Conservation (phyloP, 1,140 invertebrate genomes). For the Papilio polytes region DNA sequence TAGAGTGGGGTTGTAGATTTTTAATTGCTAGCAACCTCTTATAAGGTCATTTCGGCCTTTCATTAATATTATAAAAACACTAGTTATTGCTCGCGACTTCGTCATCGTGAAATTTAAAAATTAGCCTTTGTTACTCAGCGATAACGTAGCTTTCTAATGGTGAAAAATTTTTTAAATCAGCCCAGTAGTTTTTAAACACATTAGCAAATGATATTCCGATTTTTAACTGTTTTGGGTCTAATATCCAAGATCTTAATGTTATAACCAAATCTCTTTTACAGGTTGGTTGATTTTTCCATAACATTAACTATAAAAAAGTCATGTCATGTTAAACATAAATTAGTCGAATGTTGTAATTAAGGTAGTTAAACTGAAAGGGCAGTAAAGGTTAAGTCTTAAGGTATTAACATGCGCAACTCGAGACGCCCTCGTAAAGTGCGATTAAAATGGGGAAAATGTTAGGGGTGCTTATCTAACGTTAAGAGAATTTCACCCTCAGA, state of each 20-base stretch:
- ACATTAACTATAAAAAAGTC: background rate
- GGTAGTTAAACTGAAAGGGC: constrained; percentile 22
- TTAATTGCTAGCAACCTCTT: background rate
- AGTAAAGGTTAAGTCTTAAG: constrained; percentile 22
- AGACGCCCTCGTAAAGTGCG: constrained; percentile 26
- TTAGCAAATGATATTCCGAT: no score
- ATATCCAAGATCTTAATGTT: background rate
- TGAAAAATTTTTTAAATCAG: no score
- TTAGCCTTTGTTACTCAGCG: no score
- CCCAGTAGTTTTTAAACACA: no score
- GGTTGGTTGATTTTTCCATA: no score
- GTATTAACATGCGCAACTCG: constrained; percentile 20
- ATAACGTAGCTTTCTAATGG: no score
- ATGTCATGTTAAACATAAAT: background rate
- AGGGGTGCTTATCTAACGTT: constrained; percentile 23
- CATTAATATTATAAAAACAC: background rate
- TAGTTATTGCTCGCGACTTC: no score
- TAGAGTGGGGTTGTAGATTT: background rate
- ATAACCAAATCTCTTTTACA: background rate
- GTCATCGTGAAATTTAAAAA: no score
- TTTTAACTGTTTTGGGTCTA: no score
- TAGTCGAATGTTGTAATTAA: background rate
- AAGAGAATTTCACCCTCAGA: constrained; percentile 18
- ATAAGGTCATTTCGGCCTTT: background rate
- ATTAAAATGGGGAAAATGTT: constrained; percentile 24